A percentile compares a stretch with the other conserved stretches of the same genome.
These are phyloP conservation scores for Calyptommatus sinebrachiatus DNA, from an alignment of 2,113 vertebrate genomes.

Conservation along the genomic window DNA sequence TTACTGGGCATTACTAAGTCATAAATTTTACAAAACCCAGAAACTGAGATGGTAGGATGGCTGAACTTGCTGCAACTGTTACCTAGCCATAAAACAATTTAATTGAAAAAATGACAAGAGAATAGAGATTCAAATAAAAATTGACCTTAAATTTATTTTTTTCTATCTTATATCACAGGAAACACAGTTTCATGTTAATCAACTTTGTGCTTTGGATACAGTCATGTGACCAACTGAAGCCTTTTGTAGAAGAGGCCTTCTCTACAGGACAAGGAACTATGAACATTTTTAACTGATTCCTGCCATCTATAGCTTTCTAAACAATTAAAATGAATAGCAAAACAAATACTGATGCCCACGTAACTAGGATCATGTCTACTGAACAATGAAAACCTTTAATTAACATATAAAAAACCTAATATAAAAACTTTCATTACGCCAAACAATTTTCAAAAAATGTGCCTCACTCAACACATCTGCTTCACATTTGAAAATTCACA, in stretches of 20 bases:
- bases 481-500: not conserved
- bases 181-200: not conserved
- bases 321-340: not conserved
- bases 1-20: conserved; percentile 29
- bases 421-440: not conserved
- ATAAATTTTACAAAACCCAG: conserved; percentile 26
- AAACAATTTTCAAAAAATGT: not conserved
- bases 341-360: not conserved
- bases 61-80: conserved; percentile 19
- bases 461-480: not conserved
- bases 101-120: not conserved
- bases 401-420: too few species aligned
- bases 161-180: too few species aligned
- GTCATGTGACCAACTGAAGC: too few species aligned
- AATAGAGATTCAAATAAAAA: not conserved
- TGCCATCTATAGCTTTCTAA: not conserved
- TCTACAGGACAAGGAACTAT: too few species aligned
- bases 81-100: conserved; percentile 12
- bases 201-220: too few species aligned
- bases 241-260: not conserved
- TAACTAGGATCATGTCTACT: not conserved
- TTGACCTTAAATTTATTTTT: too few species aligned
- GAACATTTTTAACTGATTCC: not conserved
- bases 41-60: conserved; percentile 26
- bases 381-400: not conserved